phyloP scores from a whole-genome alignment of 30 jellyfish, hydroid and myxozoan species.

The Aurelia sp. region DNA sequence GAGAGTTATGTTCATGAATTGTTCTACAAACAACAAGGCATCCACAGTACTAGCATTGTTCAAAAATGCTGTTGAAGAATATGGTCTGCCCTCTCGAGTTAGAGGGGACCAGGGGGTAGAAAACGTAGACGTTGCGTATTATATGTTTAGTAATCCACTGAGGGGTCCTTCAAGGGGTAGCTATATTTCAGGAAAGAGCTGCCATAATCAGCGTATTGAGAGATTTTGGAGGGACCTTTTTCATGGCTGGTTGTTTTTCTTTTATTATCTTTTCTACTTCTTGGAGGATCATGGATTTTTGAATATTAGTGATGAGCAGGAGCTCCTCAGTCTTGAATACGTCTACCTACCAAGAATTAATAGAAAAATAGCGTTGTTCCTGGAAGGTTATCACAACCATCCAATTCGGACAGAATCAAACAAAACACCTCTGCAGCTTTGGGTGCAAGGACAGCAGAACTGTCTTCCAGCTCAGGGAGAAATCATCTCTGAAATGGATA shows the following conservation, averaged over 20 bases:
- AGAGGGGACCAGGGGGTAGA: constrained; percentile 56
- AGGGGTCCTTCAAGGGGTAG: constrained; percentile 65
- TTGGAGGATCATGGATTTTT: constrained; percentile 10
- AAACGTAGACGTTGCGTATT: constrained; percentile 52
- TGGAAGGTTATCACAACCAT: constrained; percentile 41
- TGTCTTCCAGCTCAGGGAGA: background rate
- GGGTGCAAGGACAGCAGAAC: constrained; percentile 26
- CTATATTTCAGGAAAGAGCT: constrained; percentile 53
- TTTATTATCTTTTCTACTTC: constrained; percentile 11
- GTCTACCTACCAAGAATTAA: constrained; percentile 29
- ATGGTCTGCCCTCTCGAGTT: constrained; percentile 52
- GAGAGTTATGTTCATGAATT: constrained; percentile 3
- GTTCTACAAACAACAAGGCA: constrained; percentile 37
- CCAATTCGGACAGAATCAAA: constrained; percentile 36
- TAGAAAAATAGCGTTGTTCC: constrained; percentile 1
- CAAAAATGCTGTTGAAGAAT: background rate
- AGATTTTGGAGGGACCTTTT: constrained; percentile 53
- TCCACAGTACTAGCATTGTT: constrained; percentile 22
- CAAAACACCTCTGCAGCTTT: constrained; percentile 44
- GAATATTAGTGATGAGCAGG: constrained; percentile 6
- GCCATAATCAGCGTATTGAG: constrained; percentile 56
- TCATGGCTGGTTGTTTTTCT: constrained; percentile 15
- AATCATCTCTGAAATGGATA: too few relatives aligned
- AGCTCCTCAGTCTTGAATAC: constrained; percentile 3
- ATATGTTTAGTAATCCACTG: constrained; percentile 39